Conservation (phyloP, 2,113 vertebrate species). For the Symphodus melops region DNA sequence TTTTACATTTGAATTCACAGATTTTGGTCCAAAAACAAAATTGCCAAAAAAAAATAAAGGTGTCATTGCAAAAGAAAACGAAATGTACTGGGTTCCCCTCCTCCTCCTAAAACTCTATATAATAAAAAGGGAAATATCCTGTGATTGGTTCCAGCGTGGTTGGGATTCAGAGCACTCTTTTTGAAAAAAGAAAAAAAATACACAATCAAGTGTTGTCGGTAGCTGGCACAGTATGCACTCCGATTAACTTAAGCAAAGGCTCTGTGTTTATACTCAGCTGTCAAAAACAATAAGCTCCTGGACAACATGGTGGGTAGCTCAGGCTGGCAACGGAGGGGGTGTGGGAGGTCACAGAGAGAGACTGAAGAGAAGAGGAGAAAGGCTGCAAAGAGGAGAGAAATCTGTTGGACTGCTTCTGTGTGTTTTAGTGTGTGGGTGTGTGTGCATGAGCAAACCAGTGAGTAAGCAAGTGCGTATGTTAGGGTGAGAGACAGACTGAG, state of each 20-base stretch:
- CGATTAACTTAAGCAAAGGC: conserved; percentile 48
- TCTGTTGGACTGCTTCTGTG: background rate
- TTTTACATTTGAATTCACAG: too few relatives aligned
- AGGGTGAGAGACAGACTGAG: conserved; percentile 36
- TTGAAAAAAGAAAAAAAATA: conserved; percentile 34
- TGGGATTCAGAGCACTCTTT: conserved; percentile 18
- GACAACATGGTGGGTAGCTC: conserved; percentile 46
- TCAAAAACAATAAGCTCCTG: conserved; percentile 63
- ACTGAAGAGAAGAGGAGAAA: background rate
- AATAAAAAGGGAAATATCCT: conserved; percentile 4
- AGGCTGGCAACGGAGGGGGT: conserved; percentile 2
- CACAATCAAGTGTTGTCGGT: conserved; percentile 31
- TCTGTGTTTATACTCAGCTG: conserved; percentile 55
- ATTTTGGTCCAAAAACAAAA: background rate
- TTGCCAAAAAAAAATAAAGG: background rate
- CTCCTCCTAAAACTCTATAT: background rate
- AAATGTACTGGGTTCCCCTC: background rate
- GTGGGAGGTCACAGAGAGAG: conserved; percentile 41
- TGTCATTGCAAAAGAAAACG: background rate
- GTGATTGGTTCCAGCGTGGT: conserved; percentile 13
- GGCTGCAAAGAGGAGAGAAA: conserved; percentile 21
- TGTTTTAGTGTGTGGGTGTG: conserved; percentile 3
- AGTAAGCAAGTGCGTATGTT: conserved; percentile 46
- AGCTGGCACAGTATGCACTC: conserved; percentile 30
- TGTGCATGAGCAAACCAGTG: conserved; percentile 23